Evolutionary conservation across 2,113 vertebrate species (phyloP).

Genomic region (Erinaceus europaeus): DNA sequence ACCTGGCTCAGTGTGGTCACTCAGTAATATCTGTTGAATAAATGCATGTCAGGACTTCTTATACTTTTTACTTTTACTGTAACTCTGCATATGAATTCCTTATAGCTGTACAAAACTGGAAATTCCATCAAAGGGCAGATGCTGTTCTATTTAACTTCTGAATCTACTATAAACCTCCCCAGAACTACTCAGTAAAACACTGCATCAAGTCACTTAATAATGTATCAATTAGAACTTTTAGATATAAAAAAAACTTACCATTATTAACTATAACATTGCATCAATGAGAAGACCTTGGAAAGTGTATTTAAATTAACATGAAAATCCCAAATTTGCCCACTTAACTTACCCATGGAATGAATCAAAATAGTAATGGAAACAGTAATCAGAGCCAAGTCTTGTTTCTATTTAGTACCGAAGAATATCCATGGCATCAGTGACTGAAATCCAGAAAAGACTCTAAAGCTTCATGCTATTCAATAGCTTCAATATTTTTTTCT

Average conservation of each 20-base stretch:
- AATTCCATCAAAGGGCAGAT: not conserved
- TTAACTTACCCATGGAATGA: constrained; percentile 2
- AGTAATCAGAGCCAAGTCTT: not conserved
- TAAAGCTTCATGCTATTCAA: constrained; percentile 29
- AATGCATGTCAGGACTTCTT: not conserved
- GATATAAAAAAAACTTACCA: not conserved
- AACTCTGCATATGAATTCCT: not conserved
- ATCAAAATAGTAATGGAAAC: constrained; percentile 14
- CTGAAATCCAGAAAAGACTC: constrained; percentile 12
- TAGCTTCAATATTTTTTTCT: not conserved
- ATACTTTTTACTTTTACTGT: not conserved
- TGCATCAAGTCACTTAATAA: not conserved
- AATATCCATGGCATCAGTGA: not conserved
- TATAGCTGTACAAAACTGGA: not conserved
- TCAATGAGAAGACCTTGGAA: not conserved
- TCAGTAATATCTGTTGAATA: not conserved
- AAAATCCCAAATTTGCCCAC: not conserved
- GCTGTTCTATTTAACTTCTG: not conserved
- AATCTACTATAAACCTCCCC: not conserved
- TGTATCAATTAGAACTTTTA: not conserved
- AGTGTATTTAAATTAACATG: not conserved
- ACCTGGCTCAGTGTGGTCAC: not conserved
- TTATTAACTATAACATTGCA: not conserved
- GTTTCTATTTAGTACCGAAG: not conserved
- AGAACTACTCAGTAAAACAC: not conserved